Evolutionary conservation across 2,113 vertebrate species (phyloP), one percentile per base, ranked within the genome.

Genomic region (Neodontobutis hainanensis): DNA sequence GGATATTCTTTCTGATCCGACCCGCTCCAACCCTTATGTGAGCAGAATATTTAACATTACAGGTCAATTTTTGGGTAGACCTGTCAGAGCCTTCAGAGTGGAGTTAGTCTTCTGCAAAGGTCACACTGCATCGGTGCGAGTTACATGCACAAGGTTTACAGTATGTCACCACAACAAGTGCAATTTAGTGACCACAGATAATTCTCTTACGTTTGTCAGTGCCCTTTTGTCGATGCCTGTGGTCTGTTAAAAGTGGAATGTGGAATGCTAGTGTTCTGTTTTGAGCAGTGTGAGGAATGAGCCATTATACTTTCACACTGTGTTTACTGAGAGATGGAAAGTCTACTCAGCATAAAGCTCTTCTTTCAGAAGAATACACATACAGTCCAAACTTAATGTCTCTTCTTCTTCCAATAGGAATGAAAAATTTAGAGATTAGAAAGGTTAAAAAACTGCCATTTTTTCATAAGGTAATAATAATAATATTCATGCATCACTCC

Each of bases 101-200:
- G 19, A 27, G 19, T 27, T 27, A 27, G 19, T 27, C 19, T 27
- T 27, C 19, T 27, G 19, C 19, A 68, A 70, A 76, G 64, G 77
- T 81, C 70, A 11, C 40, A 69, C 71, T 75, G 68, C 43, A 46
- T 85, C 73, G 73, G 68, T 71, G 55, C 11, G 38, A 59, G 19
- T 27, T 27, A 27, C 19, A 27, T 27, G 19, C 19, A 27, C 71
- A 61, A 38, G 40, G 11, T 63, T 63, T 43, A 73, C 44, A 53
- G 35, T 34, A 56, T 70, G 61, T 48, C 61, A 65, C 14, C 55
- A 27, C 19, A 27, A 27, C 19, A 27, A 27, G 19, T 27, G 3
- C 19, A 27, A 27, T 27, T 27, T 27, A 27, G 19, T 27, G 19
- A 27, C 3, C 19, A 27, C 19, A 27, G 19, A 27, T 27, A 27